Base-by-base conservation (phyloP, 1,140 invertebrate genomes). In the Aphaenogaster floridana region DNA sequence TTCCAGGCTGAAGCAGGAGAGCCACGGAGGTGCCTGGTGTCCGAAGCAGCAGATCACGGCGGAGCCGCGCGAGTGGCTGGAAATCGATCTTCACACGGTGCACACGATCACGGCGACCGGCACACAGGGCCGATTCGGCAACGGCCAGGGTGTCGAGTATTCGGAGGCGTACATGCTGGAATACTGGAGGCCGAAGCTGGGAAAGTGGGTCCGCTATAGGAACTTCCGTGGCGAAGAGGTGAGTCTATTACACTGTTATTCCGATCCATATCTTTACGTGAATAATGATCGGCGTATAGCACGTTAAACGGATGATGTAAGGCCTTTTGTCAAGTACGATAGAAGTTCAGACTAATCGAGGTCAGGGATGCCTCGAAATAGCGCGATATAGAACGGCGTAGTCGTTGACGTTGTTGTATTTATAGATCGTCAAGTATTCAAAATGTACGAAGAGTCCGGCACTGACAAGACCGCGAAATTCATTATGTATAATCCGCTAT, bases 71-170 rank as follows among this genome's bases (percentile, higher is more conserved):
- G 98, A 98, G 95, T 98, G 97, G 97, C 94, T 98, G 48, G 97
- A 97, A 94, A 97, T 98, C 86, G 97, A 98, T 94, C 95, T 98
- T 86, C 96, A 96, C 86, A 95, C 95, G 21, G 96, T 98, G 39
- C 97, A 97, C 94, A 96, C 98, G 92, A 97, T 98, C 92, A 98
- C 97, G 3, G 97, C 96, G 3, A 97, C 98, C 1, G 97, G 97
- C 90, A 98, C 97, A 21, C 98, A 98, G 93, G 98, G 98, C 28
- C 96, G 98, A 50, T 98, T 98, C 93, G 98, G 98, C 2, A 98
- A 98, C 93, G 98, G 98, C 36, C 96, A 97, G 90, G 98, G 98
- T 63, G 96, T 96, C 86, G 98, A 98, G 94, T 98, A 95, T 93
- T 96, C 97, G 7, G 97, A 98, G 92, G 96, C 97, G 42, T 98